Percentiles rank a stretch among this genome's conserved stretches.
Conservation (phyloP, 2,888 invertebrate species). For the Pecten maximus region DNA sequence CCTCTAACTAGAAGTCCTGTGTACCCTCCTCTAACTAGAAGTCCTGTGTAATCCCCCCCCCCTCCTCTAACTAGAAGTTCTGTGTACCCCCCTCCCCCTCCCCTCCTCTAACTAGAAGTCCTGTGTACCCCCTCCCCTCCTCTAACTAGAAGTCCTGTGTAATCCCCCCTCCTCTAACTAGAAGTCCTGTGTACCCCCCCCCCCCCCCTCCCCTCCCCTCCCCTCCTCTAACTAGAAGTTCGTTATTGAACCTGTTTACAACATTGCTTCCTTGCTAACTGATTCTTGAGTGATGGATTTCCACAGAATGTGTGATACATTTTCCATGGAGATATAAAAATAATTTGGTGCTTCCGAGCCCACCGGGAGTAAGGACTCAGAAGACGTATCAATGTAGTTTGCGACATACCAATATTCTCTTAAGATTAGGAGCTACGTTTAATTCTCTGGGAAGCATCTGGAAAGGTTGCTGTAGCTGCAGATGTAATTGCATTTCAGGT, state of each 20-base stretch:
- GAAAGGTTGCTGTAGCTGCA: not conserved
- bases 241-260: not conserved
- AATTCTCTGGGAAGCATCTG: constrained; percentile 26
- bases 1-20: too few species aligned
- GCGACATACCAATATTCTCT: constrained; percentile 7
- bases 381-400: not conserved
- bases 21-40: too few species aligned
- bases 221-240: not conserved
- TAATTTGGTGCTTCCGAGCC: constrained; percentile 31
- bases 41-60: too few species aligned
- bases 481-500: constrained; percentile 32
- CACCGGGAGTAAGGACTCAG: not conserved
- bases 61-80: not conserved
- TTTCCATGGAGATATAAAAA: constrained; percentile 32
- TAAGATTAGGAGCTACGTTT: constrained; percentile 10
- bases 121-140: too few species aligned
- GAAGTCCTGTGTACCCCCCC: not conserved
- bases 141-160: too few species aligned
- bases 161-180: not conserved
- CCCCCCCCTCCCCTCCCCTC: not conserved
- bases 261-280: not conserved
- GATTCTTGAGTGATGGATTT: constrained; percentile 4
- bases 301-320: constrained; percentile 2
- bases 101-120: too few species aligned
- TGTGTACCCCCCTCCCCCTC: too few species aligned